Conservation (phyloP, 2,888 invertebrate genomes). For the Heliothis peltigera region DNA sequence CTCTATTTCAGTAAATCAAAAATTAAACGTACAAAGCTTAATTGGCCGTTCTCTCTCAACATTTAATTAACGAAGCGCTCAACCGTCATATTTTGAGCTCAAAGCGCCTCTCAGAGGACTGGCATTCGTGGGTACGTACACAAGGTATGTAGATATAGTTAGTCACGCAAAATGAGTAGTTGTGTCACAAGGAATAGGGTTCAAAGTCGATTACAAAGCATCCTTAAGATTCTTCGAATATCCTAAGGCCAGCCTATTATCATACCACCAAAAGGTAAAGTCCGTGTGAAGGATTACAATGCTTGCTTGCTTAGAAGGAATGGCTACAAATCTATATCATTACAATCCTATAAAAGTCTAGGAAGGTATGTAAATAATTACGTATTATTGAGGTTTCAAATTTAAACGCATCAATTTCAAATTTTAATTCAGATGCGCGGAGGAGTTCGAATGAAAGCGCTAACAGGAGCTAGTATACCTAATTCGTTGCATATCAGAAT, state of each 20-base stretch:
- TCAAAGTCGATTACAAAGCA: not conserved
- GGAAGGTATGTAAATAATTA: no score
- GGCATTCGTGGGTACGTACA: not conserved
- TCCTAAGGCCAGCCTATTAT: not conserved
- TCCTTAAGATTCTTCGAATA: not conserved
- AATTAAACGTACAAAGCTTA: not conserved
- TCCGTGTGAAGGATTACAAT: no score
- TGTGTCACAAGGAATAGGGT: not conserved
- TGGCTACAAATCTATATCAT: no score
- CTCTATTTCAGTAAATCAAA: conserved; percentile 2
- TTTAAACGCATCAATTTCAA: no score
- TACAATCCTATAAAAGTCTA: no score
- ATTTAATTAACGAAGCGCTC: conserved; percentile 20
- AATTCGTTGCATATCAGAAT: no score
- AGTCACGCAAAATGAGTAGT: not conserved
- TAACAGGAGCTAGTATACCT: no score
- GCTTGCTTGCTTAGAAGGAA: not conserved
- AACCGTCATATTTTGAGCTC: conserved; percentile 3
- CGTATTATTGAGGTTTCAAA: no score
- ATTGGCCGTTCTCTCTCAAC: conserved; percentile 4
- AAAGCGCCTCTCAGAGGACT: conserved; percentile 12
- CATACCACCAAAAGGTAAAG: not conserved
- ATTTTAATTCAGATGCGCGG: no score
- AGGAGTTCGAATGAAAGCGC: no score
- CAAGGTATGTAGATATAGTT: not conserved